Base-by-base conservation (phyloP, 2,113 vertebrate species). In the Notiomystis cincta region DNA sequence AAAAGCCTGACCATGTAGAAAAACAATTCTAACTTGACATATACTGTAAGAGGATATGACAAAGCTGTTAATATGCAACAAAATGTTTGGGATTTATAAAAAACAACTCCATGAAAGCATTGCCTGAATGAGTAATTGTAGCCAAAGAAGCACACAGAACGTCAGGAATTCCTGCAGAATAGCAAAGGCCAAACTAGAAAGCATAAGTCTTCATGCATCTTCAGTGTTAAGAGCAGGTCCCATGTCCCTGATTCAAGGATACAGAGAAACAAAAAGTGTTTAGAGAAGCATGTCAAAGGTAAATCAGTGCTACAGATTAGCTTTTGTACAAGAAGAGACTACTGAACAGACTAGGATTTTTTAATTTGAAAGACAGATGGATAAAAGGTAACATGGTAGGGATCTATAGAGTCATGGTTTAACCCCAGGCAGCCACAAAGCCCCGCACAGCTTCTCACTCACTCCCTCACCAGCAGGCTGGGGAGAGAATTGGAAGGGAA, bases 381-480 rank as follows among this genome's bases (percentile, higher is more conserved):
- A 25, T 56, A 45, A 90, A 23, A 38, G 10, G 17, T 3, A 44
- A 44, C 7, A 15, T 22, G 14, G 35, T 28, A 69, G n/a, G n/a
- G 8, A 35, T 84, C 40, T 61, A 12, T 44, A n/a, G 5, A 85
- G n/a, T n/a, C 3, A 8, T 51, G 22, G 8, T 60, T 69, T 60
- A 33, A 69, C 22, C 33, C 22, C 53, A 73, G 40, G 28, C 15
- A 47, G 58, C 2, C 18, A 44, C 18, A 45, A 67, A 76, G 25
- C 9, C 22, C 37, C 17, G 27, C 1, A 1, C 9, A 44, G 28
- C 5, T 2, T 0, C 15, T 40, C 1, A 0, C 19, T 77, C 44
- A 14, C 14, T 60, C 1, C 10, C 22, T 9, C 18, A 37, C 37
- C 22, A 77, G 45, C 18, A 28, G 12, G 45, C 19, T 9, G 7